These are phyloP conservation scores for Poeciliopsis retropinna DNA, from an alignment of 2,113 vertebrate species.

Conservation along the genomic window DNA sequence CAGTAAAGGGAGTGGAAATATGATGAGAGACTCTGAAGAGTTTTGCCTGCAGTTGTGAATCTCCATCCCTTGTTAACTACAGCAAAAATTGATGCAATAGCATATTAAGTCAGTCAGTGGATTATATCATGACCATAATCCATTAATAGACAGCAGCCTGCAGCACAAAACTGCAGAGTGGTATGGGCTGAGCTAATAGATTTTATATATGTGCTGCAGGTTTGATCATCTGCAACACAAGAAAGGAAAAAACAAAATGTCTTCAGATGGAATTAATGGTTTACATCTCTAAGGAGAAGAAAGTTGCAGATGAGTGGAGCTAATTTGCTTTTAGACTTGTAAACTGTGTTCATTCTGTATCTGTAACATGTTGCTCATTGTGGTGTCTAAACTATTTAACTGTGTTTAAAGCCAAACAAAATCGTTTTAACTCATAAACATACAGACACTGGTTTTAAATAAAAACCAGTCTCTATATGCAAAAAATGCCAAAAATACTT, in stretches of 20 bases:
- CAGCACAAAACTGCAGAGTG: slow-evolving; percentile 24
- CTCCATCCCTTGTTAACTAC: slow-evolving; percentile 53
- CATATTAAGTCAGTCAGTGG: slow-evolving; percentile 59
- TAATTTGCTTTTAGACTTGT: background rate
- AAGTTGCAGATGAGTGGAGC: background rate
- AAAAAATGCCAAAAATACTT: too few relatives aligned
- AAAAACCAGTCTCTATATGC: background rate
- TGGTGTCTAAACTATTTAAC: too few relatives aligned
- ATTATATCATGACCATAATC: slow-evolving; percentile 56
- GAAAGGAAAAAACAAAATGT: background rate
- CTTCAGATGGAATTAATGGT: background rate
- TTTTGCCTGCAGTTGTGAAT: slow-evolving; percentile 49
- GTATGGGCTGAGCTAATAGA: slow-evolving; percentile 21
- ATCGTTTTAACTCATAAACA: background rate
- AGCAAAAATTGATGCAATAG: slow-evolving; percentile 65
- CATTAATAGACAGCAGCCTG: slow-evolving; percentile 55
- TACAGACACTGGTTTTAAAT: background rate
- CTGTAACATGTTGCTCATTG: too few relatives aligned
- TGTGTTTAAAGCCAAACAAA: background rate
- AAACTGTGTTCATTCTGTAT: background rate
- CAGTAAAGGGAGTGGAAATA: slow-evolving; percentile 4
- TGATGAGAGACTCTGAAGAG: slow-evolving; percentile 37
- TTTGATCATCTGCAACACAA: slow-evolving; percentile 18
- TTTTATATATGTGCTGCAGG: background rate
- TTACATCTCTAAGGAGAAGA: background rate